These are phyloP conservation scores for Muschampia plurimacula DNA, from an alignment of 2,888 invertebrate species.

Conservation along the genomic window DNA sequence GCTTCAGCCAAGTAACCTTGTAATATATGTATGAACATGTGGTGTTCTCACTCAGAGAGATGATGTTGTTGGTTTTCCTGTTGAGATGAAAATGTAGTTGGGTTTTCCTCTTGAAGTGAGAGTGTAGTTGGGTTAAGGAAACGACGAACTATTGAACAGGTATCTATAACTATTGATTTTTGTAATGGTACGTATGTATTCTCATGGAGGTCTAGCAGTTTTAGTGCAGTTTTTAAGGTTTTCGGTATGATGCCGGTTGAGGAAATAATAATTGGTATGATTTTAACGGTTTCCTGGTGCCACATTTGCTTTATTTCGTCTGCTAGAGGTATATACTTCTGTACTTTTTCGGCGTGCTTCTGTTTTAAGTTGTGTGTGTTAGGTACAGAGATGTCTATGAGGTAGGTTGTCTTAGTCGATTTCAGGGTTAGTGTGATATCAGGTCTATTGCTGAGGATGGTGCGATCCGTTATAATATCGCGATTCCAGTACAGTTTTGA, in stretches of 20 bases:
- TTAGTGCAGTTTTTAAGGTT: neutral
- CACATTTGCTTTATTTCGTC: slow-evolving; percentile 10
- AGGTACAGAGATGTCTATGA: slow-evolving; percentile 19
- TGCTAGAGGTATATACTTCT: slow-evolving; percentile 17
- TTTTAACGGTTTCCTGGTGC: neutral
- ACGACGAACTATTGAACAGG: slow-evolving; percentile 16
- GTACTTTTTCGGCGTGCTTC: slow-evolving; percentile 21
- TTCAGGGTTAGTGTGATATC: slow-evolving; percentile 26
- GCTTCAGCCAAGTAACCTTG: too few relatives aligned
- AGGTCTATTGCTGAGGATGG: slow-evolving; percentile 23
- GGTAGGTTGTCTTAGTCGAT: slow-evolving; percentile 11
- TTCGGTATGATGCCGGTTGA: too few relatives aligned
- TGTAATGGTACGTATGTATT: slow-evolving; percentile 15
- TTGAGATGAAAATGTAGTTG: too few relatives aligned
- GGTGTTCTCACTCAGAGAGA: too few relatives aligned
- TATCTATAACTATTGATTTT: slow-evolving; percentile 15
- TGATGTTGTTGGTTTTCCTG: too few relatives aligned
- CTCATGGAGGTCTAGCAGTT: neutral
- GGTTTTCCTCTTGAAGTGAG: neutral
- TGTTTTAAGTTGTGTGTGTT: slow-evolving; percentile 23
- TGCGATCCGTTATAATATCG: slow-evolving; percentile 22
- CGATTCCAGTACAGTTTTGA: slow-evolving; percentile 19
- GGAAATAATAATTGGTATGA: too few relatives aligned
- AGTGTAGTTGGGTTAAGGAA: neutral
- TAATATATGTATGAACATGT: too few relatives aligned